These are phyloP conservation scores for Odontomyia ornata DNA, from an alignment of 2,888 invertebrate species.

Conservation along the genomic window DNA sequence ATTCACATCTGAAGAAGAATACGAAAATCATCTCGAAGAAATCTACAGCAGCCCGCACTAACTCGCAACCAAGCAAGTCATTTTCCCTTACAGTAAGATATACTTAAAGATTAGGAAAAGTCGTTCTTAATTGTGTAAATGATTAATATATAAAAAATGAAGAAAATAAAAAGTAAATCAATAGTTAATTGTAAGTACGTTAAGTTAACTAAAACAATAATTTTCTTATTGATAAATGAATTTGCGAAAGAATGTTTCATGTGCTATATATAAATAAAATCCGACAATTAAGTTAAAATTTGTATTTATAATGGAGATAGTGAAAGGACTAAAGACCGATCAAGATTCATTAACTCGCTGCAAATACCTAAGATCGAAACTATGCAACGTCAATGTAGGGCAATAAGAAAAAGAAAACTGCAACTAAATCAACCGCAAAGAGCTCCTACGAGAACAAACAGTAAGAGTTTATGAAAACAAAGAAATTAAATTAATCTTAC, in stretches of 20 bases:
- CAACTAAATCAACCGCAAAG: background rate
- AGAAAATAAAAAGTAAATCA: background rate
- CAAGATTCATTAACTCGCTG: too few species aligned
- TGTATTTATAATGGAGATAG: too few species aligned
- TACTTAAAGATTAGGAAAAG: background rate
- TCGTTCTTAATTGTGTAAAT: conserved; percentile 6
- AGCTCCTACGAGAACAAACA: background rate
- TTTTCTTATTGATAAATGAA: background rate
- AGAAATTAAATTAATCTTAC: background rate
- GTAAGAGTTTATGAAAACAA: too few species aligned
- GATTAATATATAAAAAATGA: conserved; percentile 8
- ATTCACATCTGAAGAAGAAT: conserved; percentile 59
- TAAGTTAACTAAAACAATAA: conserved; percentile 19
- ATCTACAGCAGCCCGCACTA: conserved; percentile 52
- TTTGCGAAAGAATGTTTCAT: background rate
- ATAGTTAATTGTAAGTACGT: background rate
- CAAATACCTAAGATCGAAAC: too few species aligned
- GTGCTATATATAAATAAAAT: too few species aligned
- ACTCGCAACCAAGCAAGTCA: conserved; percentile 49
- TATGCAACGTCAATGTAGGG: too few species aligned
- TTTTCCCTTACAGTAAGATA: conserved; percentile 24
- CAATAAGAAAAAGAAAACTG: too few species aligned
- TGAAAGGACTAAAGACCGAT: too few species aligned
- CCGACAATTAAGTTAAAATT: too few species aligned
- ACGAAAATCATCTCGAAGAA: conserved; percentile 59